These are phyloP conservation scores for Atractosteus spatula DNA, from an alignment of 2,113 vertebrate species.

Conservation along the genomic window DNA sequence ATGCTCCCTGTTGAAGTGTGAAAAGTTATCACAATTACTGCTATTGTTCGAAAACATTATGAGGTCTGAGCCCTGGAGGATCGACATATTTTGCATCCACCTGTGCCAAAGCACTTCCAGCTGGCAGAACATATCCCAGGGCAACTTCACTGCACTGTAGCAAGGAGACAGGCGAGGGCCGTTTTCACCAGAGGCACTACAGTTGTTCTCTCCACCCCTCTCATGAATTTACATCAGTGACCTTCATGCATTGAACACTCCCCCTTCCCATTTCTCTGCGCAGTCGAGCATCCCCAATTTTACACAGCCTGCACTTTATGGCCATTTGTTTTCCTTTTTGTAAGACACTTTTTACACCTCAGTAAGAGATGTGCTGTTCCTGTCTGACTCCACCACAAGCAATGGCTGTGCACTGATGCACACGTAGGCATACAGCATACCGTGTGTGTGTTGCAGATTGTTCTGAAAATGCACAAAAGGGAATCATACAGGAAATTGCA, in stretches of 20 bases:
- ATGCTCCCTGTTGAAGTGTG: not conserved
- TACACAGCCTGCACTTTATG: not conserved
- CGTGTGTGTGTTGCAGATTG: too few species aligned
- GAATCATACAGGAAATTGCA: too few species aligned
- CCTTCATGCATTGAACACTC: conserved; percentile 14
- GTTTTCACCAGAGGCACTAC: too few species aligned
- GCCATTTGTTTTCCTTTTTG: not conserved
- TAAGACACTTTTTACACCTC: too few species aligned
- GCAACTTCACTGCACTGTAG: not conserved
- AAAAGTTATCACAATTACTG: not conserved
- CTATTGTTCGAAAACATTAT: not conserved
- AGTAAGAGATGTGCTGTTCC: too few species aligned
- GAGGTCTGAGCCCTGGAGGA: not conserved
- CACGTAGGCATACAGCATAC: too few species aligned
- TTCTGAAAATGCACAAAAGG: too few species aligned
- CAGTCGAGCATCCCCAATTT: conserved; percentile 8
- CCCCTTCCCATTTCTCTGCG: not conserved
- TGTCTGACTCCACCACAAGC: too few species aligned
- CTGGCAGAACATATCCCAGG: not conserved
- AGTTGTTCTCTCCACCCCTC: not conserved
- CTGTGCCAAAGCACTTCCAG: conserved; percentile 8
- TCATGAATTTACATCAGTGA: conserved; percentile 13
- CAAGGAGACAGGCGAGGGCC: not conserved
- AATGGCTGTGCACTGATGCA: too few species aligned
- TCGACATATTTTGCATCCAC: conserved; percentile 3